These are phyloP conservation scores for Andrena cerasifolii DNA, from an alignment of 1,140 invertebrate genomes.

Conservation along the genomic window DNA sequence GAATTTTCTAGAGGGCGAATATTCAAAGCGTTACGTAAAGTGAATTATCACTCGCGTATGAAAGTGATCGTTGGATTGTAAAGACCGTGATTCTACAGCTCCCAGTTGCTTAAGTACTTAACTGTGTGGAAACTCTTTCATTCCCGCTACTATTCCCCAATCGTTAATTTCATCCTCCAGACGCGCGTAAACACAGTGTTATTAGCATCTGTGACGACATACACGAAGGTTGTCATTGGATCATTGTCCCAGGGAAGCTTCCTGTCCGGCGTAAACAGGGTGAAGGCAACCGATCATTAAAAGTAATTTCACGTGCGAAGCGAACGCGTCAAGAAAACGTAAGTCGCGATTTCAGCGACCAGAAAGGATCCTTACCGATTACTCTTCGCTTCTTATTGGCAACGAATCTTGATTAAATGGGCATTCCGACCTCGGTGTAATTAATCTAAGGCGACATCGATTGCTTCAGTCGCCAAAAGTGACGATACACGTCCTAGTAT, in stretches of 20 bases:
- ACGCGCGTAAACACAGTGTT: background rate
- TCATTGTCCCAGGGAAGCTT: constrained; percentile 32
- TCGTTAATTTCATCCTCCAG: constrained; percentile 3
- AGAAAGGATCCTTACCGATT: constrained; percentile 15
- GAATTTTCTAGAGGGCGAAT: no score
- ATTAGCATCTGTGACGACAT: constrained; percentile 29
- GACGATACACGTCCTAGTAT: no score
- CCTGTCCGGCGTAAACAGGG: constrained; percentile 54
- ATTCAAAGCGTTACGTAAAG: no score
- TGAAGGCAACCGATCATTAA: constrained; percentile 68
- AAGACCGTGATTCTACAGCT: background rate
- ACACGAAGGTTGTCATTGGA: constrained; percentile 15
- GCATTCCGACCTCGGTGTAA: background rate
- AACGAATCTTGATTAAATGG: constrained; percentile 21
- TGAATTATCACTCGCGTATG: no score
- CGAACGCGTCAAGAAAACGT: constrained; percentile 63
- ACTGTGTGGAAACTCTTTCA: background rate
- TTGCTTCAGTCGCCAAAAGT: background rate
- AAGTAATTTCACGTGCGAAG: constrained; percentile 66
- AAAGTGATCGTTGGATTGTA: no score
- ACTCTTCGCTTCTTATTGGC: background rate
- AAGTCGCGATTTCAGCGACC: constrained; percentile 18
- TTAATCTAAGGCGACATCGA: background rate
- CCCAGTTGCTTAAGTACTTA: background rate
- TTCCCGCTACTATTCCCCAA: background rate